Evolutionary conservation across 1,140 invertebrate species (phyloP), one percentile per base, ranked within the genome.

Genomic region (Heterodera carotae): DNA sequence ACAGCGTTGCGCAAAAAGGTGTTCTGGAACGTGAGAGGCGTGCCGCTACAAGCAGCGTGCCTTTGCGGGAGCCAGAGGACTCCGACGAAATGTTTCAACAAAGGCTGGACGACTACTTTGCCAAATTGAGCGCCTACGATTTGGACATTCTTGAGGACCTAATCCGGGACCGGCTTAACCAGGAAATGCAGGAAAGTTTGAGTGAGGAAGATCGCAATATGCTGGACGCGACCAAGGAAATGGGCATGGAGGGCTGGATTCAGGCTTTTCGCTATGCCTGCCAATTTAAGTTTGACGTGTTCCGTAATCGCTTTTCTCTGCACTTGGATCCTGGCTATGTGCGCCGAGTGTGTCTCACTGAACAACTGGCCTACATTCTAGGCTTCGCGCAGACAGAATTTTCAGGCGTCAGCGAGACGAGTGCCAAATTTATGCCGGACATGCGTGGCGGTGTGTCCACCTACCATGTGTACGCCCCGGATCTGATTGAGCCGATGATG

Each of bases 401-500:
- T 3, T 4, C 10, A 18, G 3, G 3, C 0, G 48, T 18, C 18
- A 67, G 18, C 12, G 12, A 43, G 6, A 6, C 39, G 12, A 7
- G 7, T 7, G 66, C 66, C 5, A 18, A n/a, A 18, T 67, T 67
- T 25, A 18, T 25, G 22, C 66, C 66, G 36, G 66, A 67, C n/a
- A 53, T 53, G 48, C 10, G 18, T 12, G 48, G 48, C 10, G 48
- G 48, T 4, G 48, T 53, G 0, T 53, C 69, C 31, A 48, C 69
- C 15, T 25, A 81, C 39, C 12, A 80, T 43, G 76, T 77, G 8
- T 77, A 77, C 75, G 53, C 69, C 3, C 76, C 76, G 7, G 76
- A 75, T 31, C 79, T 77, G 12, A 77, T 77, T 43, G 76, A 77
- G 25, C 76, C 76, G 10, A 29, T 77, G 59, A 27, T 31, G 7